phyloP scores from a whole-genome alignment of 2,797 vertebrate genomes.

The Sarcoramphus papa region DNA sequence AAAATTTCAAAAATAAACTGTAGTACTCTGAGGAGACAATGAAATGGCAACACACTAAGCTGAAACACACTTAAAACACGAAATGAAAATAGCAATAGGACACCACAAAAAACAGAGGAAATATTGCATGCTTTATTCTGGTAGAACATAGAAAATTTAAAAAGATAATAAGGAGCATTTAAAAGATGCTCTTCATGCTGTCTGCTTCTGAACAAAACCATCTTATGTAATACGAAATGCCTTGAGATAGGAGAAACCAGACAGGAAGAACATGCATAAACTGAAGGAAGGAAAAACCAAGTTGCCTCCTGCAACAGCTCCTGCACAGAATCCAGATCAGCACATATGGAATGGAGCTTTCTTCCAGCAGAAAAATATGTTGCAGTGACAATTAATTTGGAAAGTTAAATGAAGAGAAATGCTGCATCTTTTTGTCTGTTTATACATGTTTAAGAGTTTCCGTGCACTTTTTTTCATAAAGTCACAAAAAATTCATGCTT shows the following conservation, averaged over 20 bases:
- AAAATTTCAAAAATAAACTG: neutral
- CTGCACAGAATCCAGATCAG: neutral
- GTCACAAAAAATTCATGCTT: neutral
- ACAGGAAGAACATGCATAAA: neutral
- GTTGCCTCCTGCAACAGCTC: neutral
- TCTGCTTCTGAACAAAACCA: neutral
- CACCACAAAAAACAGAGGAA: neutral
- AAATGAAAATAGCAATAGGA: neutral
- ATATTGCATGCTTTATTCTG: neutral
- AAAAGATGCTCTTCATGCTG: neutral
- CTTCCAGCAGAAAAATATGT: fast-evolving
- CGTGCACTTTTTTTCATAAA: fast-evolving
- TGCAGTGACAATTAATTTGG: neutral
- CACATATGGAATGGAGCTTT: fast-evolving
- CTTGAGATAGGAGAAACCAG: neutral
- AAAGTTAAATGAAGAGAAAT: neutral
- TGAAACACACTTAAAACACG: neutral
- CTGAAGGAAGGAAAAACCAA: neutral
- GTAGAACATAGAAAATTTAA: neutral
- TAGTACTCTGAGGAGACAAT: neutral
- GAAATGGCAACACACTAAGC: neutral
- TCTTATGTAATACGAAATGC: neutral
- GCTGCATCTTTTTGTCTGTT: neutral
- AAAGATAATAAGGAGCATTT: neutral
- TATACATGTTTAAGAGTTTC: neutral